These are phyloP conservation scores for Cavia aperea DNA, from an alignment of 2,113 vertebrate species.

Conservation along the genomic window DNA sequence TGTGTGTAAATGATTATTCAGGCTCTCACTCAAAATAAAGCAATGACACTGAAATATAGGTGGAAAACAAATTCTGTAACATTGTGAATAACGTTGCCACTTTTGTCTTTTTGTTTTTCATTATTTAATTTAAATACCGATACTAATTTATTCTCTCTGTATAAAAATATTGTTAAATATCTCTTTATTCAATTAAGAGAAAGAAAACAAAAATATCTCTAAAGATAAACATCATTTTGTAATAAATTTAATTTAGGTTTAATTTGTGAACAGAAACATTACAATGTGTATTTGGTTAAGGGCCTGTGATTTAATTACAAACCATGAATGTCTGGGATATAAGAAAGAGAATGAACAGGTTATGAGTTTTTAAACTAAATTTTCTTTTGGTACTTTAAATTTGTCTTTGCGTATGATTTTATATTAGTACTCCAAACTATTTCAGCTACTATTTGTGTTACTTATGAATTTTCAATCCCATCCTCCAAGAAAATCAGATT, in stretches of 20 bases:
- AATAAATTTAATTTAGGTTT: conserved; percentile 49
- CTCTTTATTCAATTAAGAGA: conserved; percentile 28
- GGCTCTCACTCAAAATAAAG: conserved; percentile 39
- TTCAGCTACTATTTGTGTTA: conserved; percentile 50
- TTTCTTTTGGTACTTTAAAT: conserved; percentile 32
- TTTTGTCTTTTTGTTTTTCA: background rate
- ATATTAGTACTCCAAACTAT: background rate
- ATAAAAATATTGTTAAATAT: conserved; percentile 31
- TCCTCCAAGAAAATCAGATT: conserved; percentile 16
- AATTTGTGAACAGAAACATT: conserved; percentile 73
- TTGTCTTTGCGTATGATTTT: conserved; percentile 19
- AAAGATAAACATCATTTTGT: conserved; percentile 53
- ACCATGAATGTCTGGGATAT: conserved; percentile 66
- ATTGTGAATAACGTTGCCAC: background rate
- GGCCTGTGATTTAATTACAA: conserved; percentile 71
- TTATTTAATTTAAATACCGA: conserved; percentile 6
- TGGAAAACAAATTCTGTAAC: conserved; percentile 29
- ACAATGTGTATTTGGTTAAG: conserved; percentile 76
- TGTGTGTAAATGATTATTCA: conserved; percentile 42
- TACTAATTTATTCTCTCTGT: conserved; percentile 22
- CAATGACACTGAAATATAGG: background rate
- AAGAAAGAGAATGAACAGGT: conserved; percentile 62
- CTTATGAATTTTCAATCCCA: conserved; percentile 20
- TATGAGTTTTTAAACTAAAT: conserved; percentile 58
- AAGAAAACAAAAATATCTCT: conserved; percentile 52